Evolutionary conservation across 2,113 vertebrate species (phyloP).

Genomic region (Xiphophorus couchianus): DNA sequence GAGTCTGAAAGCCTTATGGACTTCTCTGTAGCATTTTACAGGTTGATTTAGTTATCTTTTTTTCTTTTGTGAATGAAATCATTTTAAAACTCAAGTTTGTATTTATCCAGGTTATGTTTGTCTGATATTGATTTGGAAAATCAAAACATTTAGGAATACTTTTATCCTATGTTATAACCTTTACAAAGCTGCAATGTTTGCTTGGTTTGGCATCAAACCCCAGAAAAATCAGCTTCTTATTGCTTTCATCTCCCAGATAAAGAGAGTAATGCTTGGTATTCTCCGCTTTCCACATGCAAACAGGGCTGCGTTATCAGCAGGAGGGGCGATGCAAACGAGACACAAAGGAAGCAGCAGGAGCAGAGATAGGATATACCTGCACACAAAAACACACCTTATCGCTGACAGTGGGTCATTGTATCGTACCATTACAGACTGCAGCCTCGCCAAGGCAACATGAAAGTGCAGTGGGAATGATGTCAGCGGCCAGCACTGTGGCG

Average conservation of each 20-base stretch:
- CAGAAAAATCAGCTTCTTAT: neutral
- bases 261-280: constrained; percentile 14
- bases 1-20: neutral
- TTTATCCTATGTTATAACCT: neutral
- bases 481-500: constrained; percentile 31
- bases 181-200: neutral
- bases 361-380: constrained; percentile 40
- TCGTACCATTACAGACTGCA: constrained; percentile 8
- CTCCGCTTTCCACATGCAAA: constrained; percentile 40
- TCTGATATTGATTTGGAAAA: neutral
- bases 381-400: constrained; percentile 45
- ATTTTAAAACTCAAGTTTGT: neutral
- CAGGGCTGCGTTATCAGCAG: constrained; percentile 24
- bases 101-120: neutral
- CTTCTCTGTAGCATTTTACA: too few relatives aligned
- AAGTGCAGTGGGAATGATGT: constrained; percentile 49
- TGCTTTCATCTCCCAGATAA: constrained; percentile 28
- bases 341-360: constrained; percentile 49
- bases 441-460: constrained; percentile 36
- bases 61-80: neutral
- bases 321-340: constrained; percentile 56
- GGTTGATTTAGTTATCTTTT: neutral
- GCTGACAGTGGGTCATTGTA: constrained; percentile 51
- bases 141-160: neutral
- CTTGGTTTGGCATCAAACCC: neutral